Conservation (phyloP, 1,140 invertebrate genomes). For the Nasonia giraulti region DNA sequence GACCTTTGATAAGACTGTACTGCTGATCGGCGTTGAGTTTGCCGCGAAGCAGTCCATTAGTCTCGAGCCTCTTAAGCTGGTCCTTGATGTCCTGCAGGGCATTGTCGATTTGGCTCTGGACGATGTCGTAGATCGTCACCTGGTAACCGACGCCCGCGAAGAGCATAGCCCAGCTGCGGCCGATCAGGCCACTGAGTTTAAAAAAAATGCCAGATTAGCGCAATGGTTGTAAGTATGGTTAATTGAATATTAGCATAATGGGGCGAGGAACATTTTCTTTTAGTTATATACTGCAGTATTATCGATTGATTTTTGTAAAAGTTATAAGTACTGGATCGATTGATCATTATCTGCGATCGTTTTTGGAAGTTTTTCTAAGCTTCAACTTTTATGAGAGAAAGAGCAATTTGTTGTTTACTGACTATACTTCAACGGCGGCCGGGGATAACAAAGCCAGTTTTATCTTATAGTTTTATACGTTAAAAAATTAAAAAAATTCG, state of each 20-base stretch:
- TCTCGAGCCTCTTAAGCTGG: constrained; percentile 84
- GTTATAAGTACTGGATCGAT: constrained; percentile 31
- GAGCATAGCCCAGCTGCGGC: constrained; percentile 95
- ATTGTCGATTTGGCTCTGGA: constrained; percentile 82
- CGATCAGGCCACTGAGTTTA: constrained; percentile 89
- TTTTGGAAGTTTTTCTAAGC: no score
- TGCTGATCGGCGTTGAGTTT: constrained; percentile 84
- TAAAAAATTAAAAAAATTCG: not conserved
- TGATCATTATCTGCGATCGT: not conserved
- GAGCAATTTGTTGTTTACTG: no score
- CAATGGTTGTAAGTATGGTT: not conserved
- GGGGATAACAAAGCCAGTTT: not conserved
- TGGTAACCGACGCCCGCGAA: constrained; percentile 94
- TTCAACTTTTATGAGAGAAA: no score
- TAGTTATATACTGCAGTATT: no score
- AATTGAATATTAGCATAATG: not conserved
- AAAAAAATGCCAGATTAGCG: not conserved
- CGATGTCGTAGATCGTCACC: constrained; percentile 89
- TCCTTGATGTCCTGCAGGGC: constrained; percentile 84
- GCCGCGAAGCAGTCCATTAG: constrained; percentile 84
- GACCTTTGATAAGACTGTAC: constrained; percentile 86
- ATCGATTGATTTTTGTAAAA: no score
- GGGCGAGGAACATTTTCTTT: not conserved
- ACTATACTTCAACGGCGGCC: no score
- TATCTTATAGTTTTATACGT: not conserved